These are phyloP conservation scores for Drosophila tropicalis DNA, from an alignment of 1,140 invertebrate species.

Conservation along the genomic window DNA sequence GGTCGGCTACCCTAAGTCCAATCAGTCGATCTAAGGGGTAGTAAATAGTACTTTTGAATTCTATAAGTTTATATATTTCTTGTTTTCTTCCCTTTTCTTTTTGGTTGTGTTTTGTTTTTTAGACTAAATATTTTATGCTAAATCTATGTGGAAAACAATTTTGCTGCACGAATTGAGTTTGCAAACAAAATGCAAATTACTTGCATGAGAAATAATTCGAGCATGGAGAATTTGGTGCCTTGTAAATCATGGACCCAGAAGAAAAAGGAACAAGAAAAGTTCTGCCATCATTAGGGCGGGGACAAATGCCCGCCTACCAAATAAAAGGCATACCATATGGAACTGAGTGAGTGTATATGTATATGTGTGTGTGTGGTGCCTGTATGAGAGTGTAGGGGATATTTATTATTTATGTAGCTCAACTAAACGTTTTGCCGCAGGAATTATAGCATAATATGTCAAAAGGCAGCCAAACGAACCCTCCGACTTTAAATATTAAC, in stretches of 20 bases:
- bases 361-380: background rate
- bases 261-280: conserved; percentile 26
- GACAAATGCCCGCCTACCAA: background rate
- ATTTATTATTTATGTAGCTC: conserved; percentile 81
- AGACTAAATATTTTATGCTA: conserved; percentile 69
- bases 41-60: background rate
- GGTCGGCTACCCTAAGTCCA: background rate
- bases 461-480: conserved; percentile 63
- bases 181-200: conserved; percentile 70
- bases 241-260: conserved; percentile 45
- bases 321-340: conserved; percentile 26
- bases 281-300: conserved; percentile 18
- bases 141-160: conserved; percentile 71
- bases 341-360: conserved; percentile 26
- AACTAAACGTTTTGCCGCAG: conserved; percentile 77
- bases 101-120: conserved; percentile 45
- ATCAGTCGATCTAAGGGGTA: background rate
- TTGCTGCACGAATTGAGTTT: conserved; percentile 67
- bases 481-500: conserved; percentile 59
- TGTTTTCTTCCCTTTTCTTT: conserved; percentile 6
- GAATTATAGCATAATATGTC: conserved; percentile 78
- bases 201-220: conserved; percentile 26
- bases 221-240: conserved; percentile 35
- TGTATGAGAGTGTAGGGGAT: conserved; percentile 30
- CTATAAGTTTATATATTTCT: background rate